These are phyloP conservation scores for Fukomys damarensis DNA, from an alignment of 2,113 vertebrate genomes.

Conservation along the genomic window DNA sequence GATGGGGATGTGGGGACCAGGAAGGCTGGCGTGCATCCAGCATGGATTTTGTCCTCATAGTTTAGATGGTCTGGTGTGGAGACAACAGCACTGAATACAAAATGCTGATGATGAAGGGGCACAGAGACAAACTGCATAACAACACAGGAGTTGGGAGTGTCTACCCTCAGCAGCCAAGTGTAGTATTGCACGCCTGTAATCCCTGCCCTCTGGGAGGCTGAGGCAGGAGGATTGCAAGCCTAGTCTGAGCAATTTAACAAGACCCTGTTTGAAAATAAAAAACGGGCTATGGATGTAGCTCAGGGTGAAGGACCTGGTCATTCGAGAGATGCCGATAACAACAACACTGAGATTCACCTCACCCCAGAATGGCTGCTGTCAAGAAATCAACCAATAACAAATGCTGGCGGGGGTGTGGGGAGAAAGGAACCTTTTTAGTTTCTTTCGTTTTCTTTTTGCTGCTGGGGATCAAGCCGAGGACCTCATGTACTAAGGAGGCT, in stretches of 20 bases:
- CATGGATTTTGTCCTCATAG: not conserved
- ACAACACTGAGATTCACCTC: no score
- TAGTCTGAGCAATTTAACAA: not conserved
- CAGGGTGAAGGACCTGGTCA: not conserved
- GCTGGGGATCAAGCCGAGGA: not conserved
- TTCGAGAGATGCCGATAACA: no score
- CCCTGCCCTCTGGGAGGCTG: not conserved
- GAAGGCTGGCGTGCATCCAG: not conserved
- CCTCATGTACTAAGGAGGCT: not conserved
- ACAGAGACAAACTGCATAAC: rapidly evolving
- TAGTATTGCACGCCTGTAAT: not conserved
- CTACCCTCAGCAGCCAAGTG: not conserved
- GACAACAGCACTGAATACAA: no score
- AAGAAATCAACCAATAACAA: no score
- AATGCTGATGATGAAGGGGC: not conserved
- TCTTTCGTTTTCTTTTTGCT: not conserved
- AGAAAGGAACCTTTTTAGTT: not conserved
- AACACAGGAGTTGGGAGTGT: no score
- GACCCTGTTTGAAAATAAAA: not conserved
- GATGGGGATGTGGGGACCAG: not conserved
- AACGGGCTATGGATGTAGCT: not conserved
- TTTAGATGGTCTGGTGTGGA: not conserved
- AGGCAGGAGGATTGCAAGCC: not conserved
- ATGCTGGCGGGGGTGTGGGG: no score
- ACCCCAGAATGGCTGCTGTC: no score